These are phyloP conservation scores for Ancistrus triradiatus DNA, from an alignment of 2,113 vertebrate species.

Conservation along the genomic window DNA sequence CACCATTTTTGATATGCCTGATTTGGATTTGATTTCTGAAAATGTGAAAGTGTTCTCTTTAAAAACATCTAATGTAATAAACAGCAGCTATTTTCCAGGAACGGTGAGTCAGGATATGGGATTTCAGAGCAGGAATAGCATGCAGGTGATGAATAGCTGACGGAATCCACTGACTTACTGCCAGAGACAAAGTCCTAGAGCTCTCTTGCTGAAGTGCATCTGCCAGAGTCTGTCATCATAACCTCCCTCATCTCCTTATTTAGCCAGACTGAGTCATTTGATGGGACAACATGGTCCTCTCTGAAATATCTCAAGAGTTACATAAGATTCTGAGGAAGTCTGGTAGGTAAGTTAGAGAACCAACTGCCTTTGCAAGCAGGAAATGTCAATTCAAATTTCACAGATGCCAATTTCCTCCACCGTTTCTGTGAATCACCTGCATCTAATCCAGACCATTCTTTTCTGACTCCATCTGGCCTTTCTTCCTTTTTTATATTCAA, in stretches of 20 bases:
- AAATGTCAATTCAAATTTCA: neutral
- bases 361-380: too few species aligned
- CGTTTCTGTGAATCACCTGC: neutral
- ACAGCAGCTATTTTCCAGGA: slow-evolving; percentile 15
- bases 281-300: neutral
- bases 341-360: neutral
- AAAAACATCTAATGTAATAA: neutral
- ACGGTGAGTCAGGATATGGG: slow-evolving; percentile 27
- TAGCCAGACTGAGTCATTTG: slow-evolving; percentile 13
- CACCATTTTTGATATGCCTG: too few species aligned
- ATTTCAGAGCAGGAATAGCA: neutral
- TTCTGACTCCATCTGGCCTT: slow-evolving; percentile 14
- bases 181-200: neutral
- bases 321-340: neutral
- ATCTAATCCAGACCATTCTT: neutral
- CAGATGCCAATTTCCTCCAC: neutral
- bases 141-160: neutral
- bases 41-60: too few species aligned
- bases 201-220: neutral
- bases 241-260: neutral
- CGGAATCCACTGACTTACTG: neutral
- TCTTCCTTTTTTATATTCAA: slow-evolving; percentile 18
- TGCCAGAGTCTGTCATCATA: neutral
- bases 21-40: too few species aligned
- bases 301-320: slow-evolving; percentile 1